Base-by-base conservation (phyloP, 1,140 invertebrate species). In the Macrostomum lignano region DNA sequence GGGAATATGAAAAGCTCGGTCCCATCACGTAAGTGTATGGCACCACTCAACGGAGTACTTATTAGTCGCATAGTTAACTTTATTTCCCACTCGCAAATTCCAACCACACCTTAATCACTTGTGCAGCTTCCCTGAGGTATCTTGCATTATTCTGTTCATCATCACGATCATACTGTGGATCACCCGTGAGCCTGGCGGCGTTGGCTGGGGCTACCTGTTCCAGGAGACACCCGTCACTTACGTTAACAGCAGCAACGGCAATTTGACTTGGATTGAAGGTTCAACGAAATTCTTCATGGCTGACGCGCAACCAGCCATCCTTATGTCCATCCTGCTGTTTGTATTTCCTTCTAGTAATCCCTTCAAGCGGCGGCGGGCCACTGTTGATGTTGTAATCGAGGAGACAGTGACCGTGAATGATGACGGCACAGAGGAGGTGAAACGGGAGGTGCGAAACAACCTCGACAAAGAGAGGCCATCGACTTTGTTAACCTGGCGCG, bases 151-250 rank as follows among this genome's bases (percentile, higher is more conserved):
- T 7, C 57, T 79, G 13, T 88, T 88, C 47, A 48, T 76, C 5
- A n/a, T n/a, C n/a, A 67, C 78, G 3, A 68, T 84, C 2, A 38
- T 73, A 26, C 59, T 86, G 36, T 88, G 79, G 72, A 72, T 86
- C 49, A 76, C 81, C 49, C 65, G 77, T 25, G 68, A 71, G 30
- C 78, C 79, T 0, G 71, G 72, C 36, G 67, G 75, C 40, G 51
- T 55, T 1, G 76, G 76, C 11, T 82, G 76, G 66, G 49, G 46
- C 2, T 38, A 39, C 21, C 38, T 56, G 9, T 58, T 66, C 31
- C 28, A 21, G 9, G 37, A 38, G 45, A 47, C 41, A 36, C 37
- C 13, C 11, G n/a, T n/a, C n/a, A n/a, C n/a, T n/a, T n/a, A n/a
- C n/a, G n/a, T n/a, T n/a, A n/a, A n/a, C n/a, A n/a, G n/a, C n/a